Evolutionary conservation across 2,113 vertebrate species (phyloP).

Genomic region (Tonatia bakeri): DNA sequence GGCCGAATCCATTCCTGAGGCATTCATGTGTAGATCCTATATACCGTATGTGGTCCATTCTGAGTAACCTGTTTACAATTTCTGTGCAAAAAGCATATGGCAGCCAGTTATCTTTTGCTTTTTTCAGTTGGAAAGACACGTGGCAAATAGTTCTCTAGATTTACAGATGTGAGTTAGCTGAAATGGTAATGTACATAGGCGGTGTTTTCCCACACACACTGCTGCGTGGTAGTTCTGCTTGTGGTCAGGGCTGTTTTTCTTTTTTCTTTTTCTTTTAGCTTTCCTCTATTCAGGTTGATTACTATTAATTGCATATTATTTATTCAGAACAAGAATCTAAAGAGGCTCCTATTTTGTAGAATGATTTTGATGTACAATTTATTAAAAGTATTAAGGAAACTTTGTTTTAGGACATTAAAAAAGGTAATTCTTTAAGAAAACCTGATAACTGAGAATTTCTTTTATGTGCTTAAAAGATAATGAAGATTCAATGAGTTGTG

Average conservation of each 20-base stretch:
- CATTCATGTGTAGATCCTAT: conserved; percentile 59
- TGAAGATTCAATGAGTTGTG: not conserved
- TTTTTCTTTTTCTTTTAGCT: not conserved
- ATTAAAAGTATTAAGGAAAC: conserved; percentile 2
- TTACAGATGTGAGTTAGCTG: conserved; percentile 44
- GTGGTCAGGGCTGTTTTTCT: not conserved
- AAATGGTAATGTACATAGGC: not conserved
- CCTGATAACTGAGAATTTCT: not conserved
- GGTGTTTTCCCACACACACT: not conserved
- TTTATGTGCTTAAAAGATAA: conserved; percentile 37
- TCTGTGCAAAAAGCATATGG: conserved; percentile 67
- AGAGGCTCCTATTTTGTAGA: not conserved
- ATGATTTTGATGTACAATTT: conserved; percentile 30
- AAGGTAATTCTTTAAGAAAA: conserved; percentile 29
- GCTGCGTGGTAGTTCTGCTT: not conserved
- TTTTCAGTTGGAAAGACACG: conserved; percentile 57
- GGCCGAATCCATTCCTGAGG: conserved; percentile 43
- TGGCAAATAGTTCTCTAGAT: conserved; percentile 42
- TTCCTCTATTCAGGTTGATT: conserved; percentile 8
- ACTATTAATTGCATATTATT: conserved; percentile 12
- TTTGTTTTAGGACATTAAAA: conserved; percentile 8
- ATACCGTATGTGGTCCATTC: conserved; percentile 41
- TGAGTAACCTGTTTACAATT: conserved; percentile 69
- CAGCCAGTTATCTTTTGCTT: conserved; percentile 62
- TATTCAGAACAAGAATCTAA: not conserved